A percentile compares a stretch with the other conserved stretches of the same genome.
phyloP scores from a whole-genome alignment of 2,113 vertebrate genomes.

The Spilogale gracilis region DNA sequence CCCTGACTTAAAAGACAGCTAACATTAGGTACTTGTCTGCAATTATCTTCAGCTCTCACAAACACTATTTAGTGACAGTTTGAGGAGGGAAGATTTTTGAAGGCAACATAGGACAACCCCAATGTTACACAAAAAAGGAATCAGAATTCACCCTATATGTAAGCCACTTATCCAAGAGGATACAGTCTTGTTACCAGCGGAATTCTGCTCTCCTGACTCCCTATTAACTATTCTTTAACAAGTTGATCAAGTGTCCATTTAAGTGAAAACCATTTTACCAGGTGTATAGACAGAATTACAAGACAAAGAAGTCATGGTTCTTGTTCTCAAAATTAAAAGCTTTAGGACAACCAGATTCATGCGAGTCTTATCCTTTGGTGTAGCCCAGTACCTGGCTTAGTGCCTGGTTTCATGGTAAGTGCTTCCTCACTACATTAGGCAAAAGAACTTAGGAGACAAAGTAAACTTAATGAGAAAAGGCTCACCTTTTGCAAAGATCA shows the following conservation, averaged over 20 bases:
- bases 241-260: not conserved
- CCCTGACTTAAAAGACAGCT: not conserved
- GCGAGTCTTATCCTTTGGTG: not conserved
- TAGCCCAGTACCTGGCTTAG: not conserved
- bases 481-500: not conserved
- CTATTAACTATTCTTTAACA: not conserved
- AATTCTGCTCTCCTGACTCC: not conserved
- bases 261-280: not conserved
- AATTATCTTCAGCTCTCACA: not conserved
- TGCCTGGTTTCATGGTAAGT: rapidly evolving
- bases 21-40: not conserved
- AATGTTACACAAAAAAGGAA: not conserved
- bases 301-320: not conserved
- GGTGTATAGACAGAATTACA: not conserved
- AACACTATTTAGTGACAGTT: not conserved
- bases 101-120: not conserved
- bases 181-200: not conserved
- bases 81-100: not conserved
- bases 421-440: not conserved
- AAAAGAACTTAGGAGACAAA: not conserved
- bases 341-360: rapidly evolving
- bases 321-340: not conserved
- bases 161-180: not conserved
- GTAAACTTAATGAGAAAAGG: not conserved
- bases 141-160: not conserved